Percentiles rank a stretch among this genome's conserved stretches.
These are phyloP conservation scores for Exaiptasia diaphana DNA, from an alignment of 64 coral and sea anemone genomes.

Conservation along the genomic window DNA sequence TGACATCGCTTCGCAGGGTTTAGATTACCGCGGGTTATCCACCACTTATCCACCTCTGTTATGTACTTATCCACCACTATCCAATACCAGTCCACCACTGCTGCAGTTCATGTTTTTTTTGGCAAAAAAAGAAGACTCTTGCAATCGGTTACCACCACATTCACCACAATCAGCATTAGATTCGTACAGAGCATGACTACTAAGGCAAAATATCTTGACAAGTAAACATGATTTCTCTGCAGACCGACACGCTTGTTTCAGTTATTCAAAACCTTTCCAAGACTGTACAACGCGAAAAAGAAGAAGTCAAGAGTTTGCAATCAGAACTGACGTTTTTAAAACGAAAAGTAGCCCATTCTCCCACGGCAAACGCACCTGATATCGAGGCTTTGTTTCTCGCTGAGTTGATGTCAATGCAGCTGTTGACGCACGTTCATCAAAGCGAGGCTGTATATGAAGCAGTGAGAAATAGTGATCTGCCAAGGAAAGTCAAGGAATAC, in stretches of 20 bases:
- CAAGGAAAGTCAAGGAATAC: constrained; percentile 45
- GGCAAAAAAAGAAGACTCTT: no score
- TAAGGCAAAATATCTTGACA: no score
- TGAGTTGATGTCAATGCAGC: constrained; percentile 83
- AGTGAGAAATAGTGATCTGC: constrained; percentile 15
- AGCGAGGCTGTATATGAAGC: constrained; percentile 26
- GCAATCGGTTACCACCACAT: no score
- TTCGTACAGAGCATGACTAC: no score
- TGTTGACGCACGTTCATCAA: constrained; percentile 57
- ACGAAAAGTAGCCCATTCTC: constrained; percentile 67
- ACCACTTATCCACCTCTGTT: not conserved
- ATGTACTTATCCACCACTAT: not conserved
- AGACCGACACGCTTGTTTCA: constrained; percentile 83
- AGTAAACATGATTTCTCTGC: not conserved
- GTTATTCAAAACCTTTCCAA: constrained; percentile 90
- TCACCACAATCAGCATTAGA: no score
- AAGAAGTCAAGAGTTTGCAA: constrained; percentile 73
- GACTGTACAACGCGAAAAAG: constrained; percentile 89
- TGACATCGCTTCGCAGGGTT: not conserved
- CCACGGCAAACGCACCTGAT: constrained; percentile 55
- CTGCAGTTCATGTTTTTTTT: no score
- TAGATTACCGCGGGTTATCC: not conserved
- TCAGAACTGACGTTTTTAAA: constrained; percentile 78
- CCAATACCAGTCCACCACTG: no score
- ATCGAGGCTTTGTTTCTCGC: constrained; percentile 76